Evolutionary conservation across 2,888 invertebrate genomes (phyloP).

Genomic region (Macrosiphum euphorbiae): DNA sequence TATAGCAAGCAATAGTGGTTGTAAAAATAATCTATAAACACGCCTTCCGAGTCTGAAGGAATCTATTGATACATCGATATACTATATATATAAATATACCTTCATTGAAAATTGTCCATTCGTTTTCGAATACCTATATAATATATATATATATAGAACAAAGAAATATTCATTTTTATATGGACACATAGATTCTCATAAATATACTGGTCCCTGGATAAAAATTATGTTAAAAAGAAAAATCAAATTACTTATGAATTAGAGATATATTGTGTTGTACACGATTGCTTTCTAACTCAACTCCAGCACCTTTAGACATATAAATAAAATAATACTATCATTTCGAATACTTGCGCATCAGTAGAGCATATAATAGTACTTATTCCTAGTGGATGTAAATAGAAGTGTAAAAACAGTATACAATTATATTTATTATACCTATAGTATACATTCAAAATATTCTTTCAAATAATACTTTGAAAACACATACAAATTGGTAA

Average conservation of each 20-base stretch:
- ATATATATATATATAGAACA: not conserved
- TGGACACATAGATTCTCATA: not conserved
- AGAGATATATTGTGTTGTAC: not conserved
- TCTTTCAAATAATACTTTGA: constrained; percentile 7
- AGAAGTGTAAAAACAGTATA: constrained; percentile 42
- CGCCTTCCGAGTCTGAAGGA: not conserved
- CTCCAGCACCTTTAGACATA: constrained; percentile 15
- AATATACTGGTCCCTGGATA: not conserved
- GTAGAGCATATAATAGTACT: constrained; percentile 58
- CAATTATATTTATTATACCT: not conserved
- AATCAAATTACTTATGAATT: constrained; percentile 9
- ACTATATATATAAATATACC: not conserved
- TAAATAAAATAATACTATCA: constrained; percentile 35
- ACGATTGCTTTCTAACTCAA: constrained; percentile 57
- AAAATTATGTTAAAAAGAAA: not conserved
- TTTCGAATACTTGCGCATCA: constrained; percentile 56
- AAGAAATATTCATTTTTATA: not conserved
- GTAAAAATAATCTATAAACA: not conserved
- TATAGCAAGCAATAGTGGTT: not conserved
- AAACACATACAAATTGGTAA: constrained; percentile 30
- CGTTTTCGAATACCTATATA: not conserved
- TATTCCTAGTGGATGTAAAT: constrained; percentile 42
- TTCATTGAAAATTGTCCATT: not conserved
- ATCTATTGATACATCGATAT: not conserved
- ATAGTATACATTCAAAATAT: not conserved